phyloP scores from a whole-genome alignment of 2,888 invertebrate species.

The Arrhopalites spinosus region DNA sequence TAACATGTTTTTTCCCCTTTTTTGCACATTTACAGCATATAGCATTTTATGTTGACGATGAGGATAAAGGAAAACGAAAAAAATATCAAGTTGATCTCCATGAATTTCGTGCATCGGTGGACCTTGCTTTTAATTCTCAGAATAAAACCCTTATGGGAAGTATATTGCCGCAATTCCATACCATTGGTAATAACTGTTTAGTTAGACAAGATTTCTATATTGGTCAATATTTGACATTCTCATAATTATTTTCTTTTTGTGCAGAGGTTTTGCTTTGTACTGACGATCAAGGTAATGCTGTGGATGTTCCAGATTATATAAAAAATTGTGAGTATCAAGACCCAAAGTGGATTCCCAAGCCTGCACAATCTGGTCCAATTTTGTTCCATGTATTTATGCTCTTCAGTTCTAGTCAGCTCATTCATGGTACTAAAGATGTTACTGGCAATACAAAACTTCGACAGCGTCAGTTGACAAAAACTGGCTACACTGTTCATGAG shows the following conservation, averaged over 20 bases:
- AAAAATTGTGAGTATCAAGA: conserved; percentile 57
- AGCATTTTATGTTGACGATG: conserved; percentile 43
- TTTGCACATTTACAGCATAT: conserved; percentile 40
- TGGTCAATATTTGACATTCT: too few species aligned
- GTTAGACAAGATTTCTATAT: too few species aligned
- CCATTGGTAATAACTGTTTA: conserved; percentile 30
- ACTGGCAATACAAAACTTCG: conserved; percentile 43
- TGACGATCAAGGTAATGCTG: conserved; percentile 62
- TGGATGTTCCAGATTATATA: conserved; percentile 60
- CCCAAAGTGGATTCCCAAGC: neutral
- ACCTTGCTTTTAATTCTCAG: conserved; percentile 62
- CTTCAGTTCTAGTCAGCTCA: conserved; percentile 25
- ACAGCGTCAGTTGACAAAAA: conserved; percentile 43
- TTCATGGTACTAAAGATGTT: conserved; percentile 26
- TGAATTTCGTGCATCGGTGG: conserved; percentile 64
- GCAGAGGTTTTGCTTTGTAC: conserved; percentile 68
- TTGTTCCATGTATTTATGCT: conserved; percentile 35
- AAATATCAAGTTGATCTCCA: conserved; percentile 66
- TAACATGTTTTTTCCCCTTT: neutral
- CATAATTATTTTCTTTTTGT: conserved; percentile 56
- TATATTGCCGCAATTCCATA: conserved; percentile 70
- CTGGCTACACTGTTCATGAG: conserved; percentile 45
- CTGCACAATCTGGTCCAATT: neutral
- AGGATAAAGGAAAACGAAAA: conserved; percentile 61
- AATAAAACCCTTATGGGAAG: conserved; percentile 65